Evolutionary conservation across 2,888 invertebrate genomes (phyloP).

Genomic region (Cosmopolites sordidus): DNA sequence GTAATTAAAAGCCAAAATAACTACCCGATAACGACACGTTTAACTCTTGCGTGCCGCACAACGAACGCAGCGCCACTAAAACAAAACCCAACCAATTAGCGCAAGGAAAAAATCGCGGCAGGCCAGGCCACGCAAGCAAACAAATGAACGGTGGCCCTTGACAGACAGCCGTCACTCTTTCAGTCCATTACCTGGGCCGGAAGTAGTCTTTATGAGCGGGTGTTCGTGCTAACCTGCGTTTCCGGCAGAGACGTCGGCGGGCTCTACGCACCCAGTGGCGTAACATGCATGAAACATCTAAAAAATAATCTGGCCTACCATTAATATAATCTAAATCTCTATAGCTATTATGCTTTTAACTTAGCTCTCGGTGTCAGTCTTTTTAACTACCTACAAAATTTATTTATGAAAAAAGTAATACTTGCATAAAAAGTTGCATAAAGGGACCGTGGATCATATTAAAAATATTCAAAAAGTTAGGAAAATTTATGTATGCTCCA

Average conservation of each 20-base stretch:
- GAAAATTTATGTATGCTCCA: no score
- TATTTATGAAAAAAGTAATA: no score
- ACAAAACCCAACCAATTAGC: conserved; percentile 15
- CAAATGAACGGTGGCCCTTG: conserved; percentile 35
- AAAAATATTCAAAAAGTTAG: no score
- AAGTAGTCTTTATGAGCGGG: conserved; percentile 48
- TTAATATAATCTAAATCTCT: no score
- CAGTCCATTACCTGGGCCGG: conserved; percentile 47
- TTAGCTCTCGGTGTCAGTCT: no score
- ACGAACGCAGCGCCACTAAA: conserved; percentile 6
- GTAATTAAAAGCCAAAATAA: no score
- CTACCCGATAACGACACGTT: conserved; percentile 8
- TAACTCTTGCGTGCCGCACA: conserved; percentile 11
- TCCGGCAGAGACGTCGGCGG: conserved; percentile 42
- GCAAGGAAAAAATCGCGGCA: conserved; percentile 29
- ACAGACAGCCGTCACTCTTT: conserved; percentile 43
- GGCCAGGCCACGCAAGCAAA: conserved; percentile 29
- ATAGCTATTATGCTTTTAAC: no score
- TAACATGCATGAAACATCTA: no score
- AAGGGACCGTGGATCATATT: no score
- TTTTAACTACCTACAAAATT: no score
- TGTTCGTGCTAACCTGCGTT: conserved; percentile 48
- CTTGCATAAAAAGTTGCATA: no score
- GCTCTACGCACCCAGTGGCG: conserved; percentile 18
- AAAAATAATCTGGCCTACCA: no score